These are phyloP conservation scores for Oscheius myriophilus DNA, from an alignment of 2,888 invertebrate species.

Conservation along the genomic window DNA sequence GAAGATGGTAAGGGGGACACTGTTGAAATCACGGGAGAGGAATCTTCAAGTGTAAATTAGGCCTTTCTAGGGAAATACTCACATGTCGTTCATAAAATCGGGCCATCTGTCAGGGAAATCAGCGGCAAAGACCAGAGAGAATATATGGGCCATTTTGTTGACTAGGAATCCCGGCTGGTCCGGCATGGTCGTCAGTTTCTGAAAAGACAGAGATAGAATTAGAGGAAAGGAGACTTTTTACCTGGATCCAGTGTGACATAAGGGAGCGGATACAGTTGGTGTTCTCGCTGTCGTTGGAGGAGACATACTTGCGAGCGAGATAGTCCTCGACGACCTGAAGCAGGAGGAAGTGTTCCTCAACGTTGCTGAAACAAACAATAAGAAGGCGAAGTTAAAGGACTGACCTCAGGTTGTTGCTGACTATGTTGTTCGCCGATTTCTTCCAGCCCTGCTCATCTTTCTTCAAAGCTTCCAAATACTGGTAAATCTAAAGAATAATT, in stretches of 20 bases:
- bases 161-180: slow-evolving; percentile 71
- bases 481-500: slow-evolving; percentile 36
- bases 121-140: slow-evolving; percentile 74
- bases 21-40: slow-evolving; percentile 32
- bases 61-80: slow-evolving; percentile 22
- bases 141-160: slow-evolving; percentile 76
- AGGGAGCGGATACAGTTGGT: slow-evolving; percentile 41
- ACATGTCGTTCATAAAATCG: slow-evolving; percentile 74
- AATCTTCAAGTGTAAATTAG: slow-evolving; percentile 35
- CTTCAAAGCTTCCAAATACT: slow-evolving; percentile 51
- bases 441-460: slow-evolving; percentile 54
- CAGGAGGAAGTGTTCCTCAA: slow-evolving; percentile 72
- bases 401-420: slow-evolving; percentile 34
- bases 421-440: slow-evolving; percentile 47
- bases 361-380: slow-evolving; percentile 35
- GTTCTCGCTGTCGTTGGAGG: slow-evolving; percentile 23
- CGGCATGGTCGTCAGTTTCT: slow-evolving; percentile 18
- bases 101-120: slow-evolving; percentile 76
- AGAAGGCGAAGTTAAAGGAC: background rate
- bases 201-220: background rate
- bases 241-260: slow-evolving; percentile 53
- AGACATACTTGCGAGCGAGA: slow-evolving; percentile 59
- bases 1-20: slow-evolving; percentile 71
- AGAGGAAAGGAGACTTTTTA: slow-evolving; percentile 11
- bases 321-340: slow-evolving; percentile 73